Evolutionary conservation across 1,140 invertebrate species (phyloP).

Genomic region (Hestina assimilis): DNA sequence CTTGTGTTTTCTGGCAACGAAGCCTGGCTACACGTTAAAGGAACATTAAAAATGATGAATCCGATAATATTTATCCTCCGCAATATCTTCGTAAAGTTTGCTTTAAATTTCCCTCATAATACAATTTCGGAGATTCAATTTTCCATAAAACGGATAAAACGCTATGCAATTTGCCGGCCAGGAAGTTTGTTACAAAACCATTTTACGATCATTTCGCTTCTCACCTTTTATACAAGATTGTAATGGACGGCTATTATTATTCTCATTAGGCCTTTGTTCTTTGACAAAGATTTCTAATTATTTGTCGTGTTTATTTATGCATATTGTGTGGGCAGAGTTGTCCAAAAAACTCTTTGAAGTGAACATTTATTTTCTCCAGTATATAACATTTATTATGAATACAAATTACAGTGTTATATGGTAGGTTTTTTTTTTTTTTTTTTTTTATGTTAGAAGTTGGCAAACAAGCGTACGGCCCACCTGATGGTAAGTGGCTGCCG

Average conservation of each 20-base stretch:
- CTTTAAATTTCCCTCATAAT: constrained; percentile 1
- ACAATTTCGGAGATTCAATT: background rate
- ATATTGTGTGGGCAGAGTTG: background rate
- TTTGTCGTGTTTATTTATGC: background rate
- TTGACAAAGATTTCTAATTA: constrained; percentile 1
- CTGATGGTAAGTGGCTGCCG: too few relatives aligned
- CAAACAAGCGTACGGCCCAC: too few relatives aligned
- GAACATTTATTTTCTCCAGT: too few relatives aligned
- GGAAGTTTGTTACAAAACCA: background rate
- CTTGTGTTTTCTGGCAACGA: too few relatives aligned
- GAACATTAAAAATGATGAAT: too few relatives aligned
- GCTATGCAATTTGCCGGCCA: constrained; percentile 1
- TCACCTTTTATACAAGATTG: background rate
- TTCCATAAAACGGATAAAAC: constrained; percentile 4
- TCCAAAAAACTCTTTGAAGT: too few relatives aligned
- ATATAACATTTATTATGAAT: too few relatives aligned
- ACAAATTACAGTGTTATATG: too few relatives aligned
- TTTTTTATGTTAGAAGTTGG: too few relatives aligned
- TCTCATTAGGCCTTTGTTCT: constrained; percentile 1
- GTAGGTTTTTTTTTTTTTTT: too few relatives aligned
- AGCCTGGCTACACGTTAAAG: too few relatives aligned
- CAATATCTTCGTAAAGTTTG: background rate
- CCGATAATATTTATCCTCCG: background rate
- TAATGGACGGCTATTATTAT: background rate
- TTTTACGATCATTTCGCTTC: background rate